Evolutionary conservation across 2,113 vertebrate species (phyloP).

Genomic region (Pedetes capensis): DNA sequence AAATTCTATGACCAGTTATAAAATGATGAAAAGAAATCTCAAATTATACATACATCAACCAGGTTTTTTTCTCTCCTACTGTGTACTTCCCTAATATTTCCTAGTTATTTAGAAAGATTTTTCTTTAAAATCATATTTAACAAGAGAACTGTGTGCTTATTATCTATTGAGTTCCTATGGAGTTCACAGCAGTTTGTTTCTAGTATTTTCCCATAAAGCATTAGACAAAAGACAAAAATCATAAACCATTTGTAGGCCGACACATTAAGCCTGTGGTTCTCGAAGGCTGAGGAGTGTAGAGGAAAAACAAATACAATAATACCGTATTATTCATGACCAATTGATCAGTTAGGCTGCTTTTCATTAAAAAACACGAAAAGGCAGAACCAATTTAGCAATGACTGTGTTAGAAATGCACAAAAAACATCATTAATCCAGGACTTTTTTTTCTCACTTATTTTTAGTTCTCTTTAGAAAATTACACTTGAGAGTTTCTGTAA

Average conservation of each 20-base stretch:
- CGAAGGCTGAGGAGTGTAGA: background rate
- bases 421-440: constrained; percentile 42
- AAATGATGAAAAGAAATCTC: constrained; percentile 22
- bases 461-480: constrained; percentile 65
- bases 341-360: constrained; percentile 65
- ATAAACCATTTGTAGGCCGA: constrained; percentile 11
- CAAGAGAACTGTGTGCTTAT: constrained; percentile 31
- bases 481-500: constrained; percentile 45
- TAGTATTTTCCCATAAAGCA: constrained; percentile 51
- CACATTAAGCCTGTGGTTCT: background rate
- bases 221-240: constrained; percentile 45
- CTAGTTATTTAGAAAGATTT: constrained; percentile 39
- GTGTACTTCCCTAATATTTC: background rate
- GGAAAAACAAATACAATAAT: constrained; percentile 14
- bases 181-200: constrained; percentile 44
- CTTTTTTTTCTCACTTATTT: constrained; percentile 45
- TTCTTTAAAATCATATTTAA: constrained; percentile 58
- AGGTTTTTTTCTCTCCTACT: background rate
- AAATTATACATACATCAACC: constrained; percentile 6
- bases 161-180: constrained; percentile 48
- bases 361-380: constrained; percentile 60
- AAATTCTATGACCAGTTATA: background rate
- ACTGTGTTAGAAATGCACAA: constrained; percentile 3
- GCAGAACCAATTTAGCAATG: constrained; percentile 41
- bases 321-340: constrained; percentile 54